Base-by-base conservation (phyloP, 2,888 invertebrate genomes). In the Nymphalis urticae region DNA sequence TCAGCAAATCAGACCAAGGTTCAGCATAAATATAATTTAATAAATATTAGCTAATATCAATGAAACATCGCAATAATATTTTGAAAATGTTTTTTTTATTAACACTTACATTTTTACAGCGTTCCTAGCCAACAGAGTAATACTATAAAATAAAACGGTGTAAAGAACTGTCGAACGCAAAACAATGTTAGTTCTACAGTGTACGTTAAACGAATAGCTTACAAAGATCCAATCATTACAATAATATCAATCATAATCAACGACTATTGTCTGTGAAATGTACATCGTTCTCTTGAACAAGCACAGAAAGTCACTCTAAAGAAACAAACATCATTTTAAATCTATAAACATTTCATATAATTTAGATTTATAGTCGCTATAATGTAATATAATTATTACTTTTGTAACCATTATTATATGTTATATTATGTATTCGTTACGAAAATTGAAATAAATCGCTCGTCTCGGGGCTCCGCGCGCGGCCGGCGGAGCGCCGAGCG, bases 101-200 rank as follows among this genome's bases (percentile, higher is more conserved):
- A 92, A 92, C 92, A 92, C 92, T 92, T 92, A 92, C 91, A 92
- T 92, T 91, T 92, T 92, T 92, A 92, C 92, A 92, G 92, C 92
- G 89, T 89, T 89, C 90, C 92, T 92, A 92, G 92, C 92, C 92
- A 92, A 92, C 92, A 92, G 88, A 92, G 92, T 92, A 91, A 90
- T 91, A 90, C 91, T 92, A 92, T 88, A 88, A 92, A 92, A 88
- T 88, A 83, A 91, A 90, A 87, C 79, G 85, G 92, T 92, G 92
- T 92, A 91, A 90, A 89, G 84, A 87, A 90, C 90, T 89, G 89
- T 90, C 83, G 86, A 92, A 92, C 92, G 92, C 92, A 91, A 92
- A 90, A 88, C 85, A 92, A 92, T 84, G 85, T 90, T 88, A 90
- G 86, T 88, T 82, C 92, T 92, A 92, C 92, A 83, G 90, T 92